These are phyloP conservation scores for Elmis aenea DNA, from an alignment of 2,888 invertebrate genomes.

Conservation along the genomic window DNA sequence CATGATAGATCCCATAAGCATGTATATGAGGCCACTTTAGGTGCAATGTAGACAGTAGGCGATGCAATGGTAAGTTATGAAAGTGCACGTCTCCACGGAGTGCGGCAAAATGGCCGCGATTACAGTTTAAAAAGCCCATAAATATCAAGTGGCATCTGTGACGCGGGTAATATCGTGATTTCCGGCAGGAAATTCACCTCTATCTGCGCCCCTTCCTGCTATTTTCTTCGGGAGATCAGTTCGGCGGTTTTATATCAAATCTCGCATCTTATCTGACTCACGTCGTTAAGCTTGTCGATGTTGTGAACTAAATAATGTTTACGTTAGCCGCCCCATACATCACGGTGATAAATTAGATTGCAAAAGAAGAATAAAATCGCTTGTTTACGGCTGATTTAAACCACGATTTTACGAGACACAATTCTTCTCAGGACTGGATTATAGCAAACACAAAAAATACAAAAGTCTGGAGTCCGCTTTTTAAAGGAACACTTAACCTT, in stretches of 20 bases:
- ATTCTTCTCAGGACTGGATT: too few relatives aligned
- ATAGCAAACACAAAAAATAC: too few relatives aligned
- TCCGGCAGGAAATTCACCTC: constrained; percentile 23
- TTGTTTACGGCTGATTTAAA: too few relatives aligned
- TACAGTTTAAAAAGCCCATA: constrained; percentile 30
- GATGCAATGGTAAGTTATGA: neutral
- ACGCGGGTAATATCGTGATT: constrained; percentile 31
- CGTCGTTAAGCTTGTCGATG: constrained; percentile 12
- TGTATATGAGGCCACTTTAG: neutral
- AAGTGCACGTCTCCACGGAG: constrained; percentile 3
- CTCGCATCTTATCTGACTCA: constrained; percentile 14
- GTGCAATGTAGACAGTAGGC: neutral
- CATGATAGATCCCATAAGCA: too few relatives aligned
- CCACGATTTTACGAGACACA: too few relatives aligned
- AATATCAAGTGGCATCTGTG: constrained; percentile 33
- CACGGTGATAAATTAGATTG: too few relatives aligned
- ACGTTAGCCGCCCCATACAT: too few relatives aligned
- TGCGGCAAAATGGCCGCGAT: constrained; percentile 14
- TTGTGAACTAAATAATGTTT: constrained; percentile 15
- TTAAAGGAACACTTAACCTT: too few relatives aligned
- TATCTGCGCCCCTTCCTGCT: neutral
- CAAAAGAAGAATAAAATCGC: too few relatives aligned
- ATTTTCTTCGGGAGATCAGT: neutral
- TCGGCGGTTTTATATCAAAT: constrained; percentile 9
- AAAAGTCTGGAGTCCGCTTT: too few relatives aligned